Evolutionary conservation across 2,113 vertebrate genomes (phyloP).

Genomic region (Gadus macrocephalus): DNA sequence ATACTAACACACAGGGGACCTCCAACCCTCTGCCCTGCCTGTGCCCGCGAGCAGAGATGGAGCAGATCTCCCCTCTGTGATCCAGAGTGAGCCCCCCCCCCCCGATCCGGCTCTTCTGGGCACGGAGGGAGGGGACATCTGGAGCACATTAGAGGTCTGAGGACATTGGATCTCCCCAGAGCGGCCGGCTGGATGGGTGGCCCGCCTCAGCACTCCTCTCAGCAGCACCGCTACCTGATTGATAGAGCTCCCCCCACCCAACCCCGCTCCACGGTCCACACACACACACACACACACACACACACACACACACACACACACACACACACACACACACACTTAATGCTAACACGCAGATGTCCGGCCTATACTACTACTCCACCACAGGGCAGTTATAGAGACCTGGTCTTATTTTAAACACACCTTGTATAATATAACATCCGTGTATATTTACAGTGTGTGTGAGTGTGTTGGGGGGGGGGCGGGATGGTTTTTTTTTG

Average conservation of each 20-base stretch:
- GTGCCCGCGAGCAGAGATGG: too few species aligned
- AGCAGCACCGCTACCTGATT: slow-evolving; percentile 69
- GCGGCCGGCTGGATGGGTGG: slow-evolving; percentile 75
- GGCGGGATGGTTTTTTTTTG: too few species aligned
- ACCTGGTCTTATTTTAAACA: background rate
- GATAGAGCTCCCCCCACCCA: slow-evolving; percentile 55
- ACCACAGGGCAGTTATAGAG: background rate
- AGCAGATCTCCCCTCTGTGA: too few species aligned
- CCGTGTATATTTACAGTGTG: too few species aligned
- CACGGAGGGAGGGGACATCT: slow-evolving; percentile 65
- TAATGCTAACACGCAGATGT: background rate
- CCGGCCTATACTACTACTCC: background rate
- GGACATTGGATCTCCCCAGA: slow-evolving; percentile 73
- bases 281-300: slow-evolving; percentile 41
- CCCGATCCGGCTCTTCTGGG: slow-evolving; percentile 26
- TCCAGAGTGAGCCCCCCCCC: background rate
- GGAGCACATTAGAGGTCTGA: slow-evolving; percentile 71
- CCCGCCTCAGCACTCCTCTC: slow-evolving; percentile 65
- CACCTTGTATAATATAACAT: background rate
- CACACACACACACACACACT: slow-evolving; percentile 42
- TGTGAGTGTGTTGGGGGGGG: too few species aligned
- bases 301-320: slow-evolving; percentile 43
- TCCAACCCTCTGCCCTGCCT: too few species aligned
- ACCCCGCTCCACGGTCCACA: slow-evolving; percentile 31
- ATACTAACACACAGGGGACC: too few species aligned